A percentile compares a stretch with the other conserved stretches of the same genome.
Evolutionary conservation across 2,888 invertebrate species (phyloP).

Genomic region (Vanessa cardui): DNA sequence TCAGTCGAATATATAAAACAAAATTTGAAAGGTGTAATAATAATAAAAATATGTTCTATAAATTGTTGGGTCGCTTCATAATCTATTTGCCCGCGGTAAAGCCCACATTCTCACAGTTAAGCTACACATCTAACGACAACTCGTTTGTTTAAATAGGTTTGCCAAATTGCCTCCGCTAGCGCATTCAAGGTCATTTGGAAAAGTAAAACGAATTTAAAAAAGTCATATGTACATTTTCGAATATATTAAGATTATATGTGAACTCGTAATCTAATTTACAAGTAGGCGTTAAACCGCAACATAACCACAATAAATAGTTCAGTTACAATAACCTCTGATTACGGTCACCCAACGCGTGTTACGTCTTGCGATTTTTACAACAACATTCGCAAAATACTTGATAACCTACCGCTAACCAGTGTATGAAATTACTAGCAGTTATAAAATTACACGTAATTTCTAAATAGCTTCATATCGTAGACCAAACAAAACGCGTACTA

Average conservation of each 20-base stretch:
- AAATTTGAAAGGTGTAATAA: too few species aligned
- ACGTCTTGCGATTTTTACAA: conserved; percentile 13
- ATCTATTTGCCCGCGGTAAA: too few species aligned
- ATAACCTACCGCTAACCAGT: conserved; percentile 10
- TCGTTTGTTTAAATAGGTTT: too few species aligned
- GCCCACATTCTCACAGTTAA: too few species aligned
- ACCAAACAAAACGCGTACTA: conserved; percentile 19
- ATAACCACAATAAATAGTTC: conserved; percentile 32
- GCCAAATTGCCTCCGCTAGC: too few species aligned
- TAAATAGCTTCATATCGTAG: conserved; percentile 29
- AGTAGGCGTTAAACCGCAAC: conserved; percentile 37
- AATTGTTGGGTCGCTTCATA: too few species aligned
- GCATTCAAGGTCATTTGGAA: background rate
- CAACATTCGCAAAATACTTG: conserved; percentile 23
- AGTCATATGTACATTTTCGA: background rate
- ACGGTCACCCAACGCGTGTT: background rate
- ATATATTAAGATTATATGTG: conserved; percentile 28
- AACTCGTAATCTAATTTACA: conserved; percentile 31
- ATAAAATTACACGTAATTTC: conserved; percentile 15
- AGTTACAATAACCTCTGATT: conserved; percentile 39
- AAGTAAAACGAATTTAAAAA: background rate
- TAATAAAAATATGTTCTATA: too few species aligned
- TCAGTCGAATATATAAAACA: too few species aligned
- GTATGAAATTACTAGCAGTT: conserved; percentile 19
- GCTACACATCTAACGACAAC: too few species aligned